Evolutionary conservation across 2,888 invertebrate genomes (phyloP).

Genomic region (Epinotia ramella): DNA sequence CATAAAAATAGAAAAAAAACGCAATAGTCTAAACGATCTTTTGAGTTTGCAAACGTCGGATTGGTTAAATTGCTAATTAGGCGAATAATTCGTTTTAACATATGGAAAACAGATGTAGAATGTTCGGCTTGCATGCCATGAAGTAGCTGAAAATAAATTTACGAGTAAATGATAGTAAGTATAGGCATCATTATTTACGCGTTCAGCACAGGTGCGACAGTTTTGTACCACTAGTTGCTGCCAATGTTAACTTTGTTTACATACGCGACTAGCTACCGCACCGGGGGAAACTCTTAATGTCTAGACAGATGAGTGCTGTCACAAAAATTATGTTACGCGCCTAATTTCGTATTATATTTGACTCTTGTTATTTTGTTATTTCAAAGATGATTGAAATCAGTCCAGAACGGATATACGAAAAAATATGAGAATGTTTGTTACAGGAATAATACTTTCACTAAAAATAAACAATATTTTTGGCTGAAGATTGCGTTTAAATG

Average conservation of each 20-base stretch:
- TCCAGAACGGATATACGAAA: constrained; percentile 39
- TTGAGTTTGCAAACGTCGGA: constrained; percentile 13
- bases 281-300: constrained; percentile 49
- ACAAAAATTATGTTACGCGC: constrained; percentile 38
- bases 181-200: constrained; percentile 28
- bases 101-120: constrained; percentile 32
- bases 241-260: constrained; percentile 55
- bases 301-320: constrained; percentile 51
- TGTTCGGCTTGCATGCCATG: constrained; percentile 5
- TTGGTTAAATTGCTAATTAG: constrained; percentile 25
- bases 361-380: constrained; percentile 39
- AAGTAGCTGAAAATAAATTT: constrained; percentile 47
- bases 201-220: constrained; percentile 43
- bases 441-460: constrained; percentile 33
- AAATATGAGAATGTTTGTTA: constrained; percentile 35
- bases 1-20: constrained; percentile 15
- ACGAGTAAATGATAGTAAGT: constrained; percentile 10
- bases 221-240: constrained; percentile 54
- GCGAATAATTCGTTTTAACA: constrained; percentile 17
- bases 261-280: constrained; percentile 43
- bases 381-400: constrained; percentile 35
- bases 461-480: constrained; percentile 40
- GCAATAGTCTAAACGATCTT: constrained; percentile 4
- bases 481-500: constrained; percentile 25
- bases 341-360: constrained; percentile 33